Evolutionary conservation across 1,140 invertebrate genomes (phyloP), one percentile per base, ranked within the genome.

Genomic region (Drosophila santomea): DNA sequence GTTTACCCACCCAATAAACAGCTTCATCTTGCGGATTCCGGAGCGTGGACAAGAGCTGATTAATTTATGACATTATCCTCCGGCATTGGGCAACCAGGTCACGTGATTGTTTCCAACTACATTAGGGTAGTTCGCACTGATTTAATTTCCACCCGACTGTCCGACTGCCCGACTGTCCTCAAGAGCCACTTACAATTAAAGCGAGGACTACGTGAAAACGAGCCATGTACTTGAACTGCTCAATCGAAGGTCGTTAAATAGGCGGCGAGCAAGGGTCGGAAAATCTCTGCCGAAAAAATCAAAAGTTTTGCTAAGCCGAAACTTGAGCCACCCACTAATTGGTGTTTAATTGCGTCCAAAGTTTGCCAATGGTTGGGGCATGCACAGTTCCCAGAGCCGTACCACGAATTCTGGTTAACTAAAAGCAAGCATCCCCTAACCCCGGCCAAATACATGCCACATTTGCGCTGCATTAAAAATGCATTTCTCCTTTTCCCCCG

Each of bases 401-500:
- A 45, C 50, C 45, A 59, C 67, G 57, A 58, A 25, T 67, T 66
- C 43, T 60, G 59, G 58, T 68, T 74, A 80, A 68, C 68, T 74
- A 68, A 60, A 63, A 69, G 59, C 51, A 68, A 66, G 67, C 41
- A 50, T 57, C 25, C 63, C 51, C 55, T 76, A 66, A 75, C 61
- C 39, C 72, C 60, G 44, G 50, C 66, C 62, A 73, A 76, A 57
- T 63, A 83, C 59, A 88, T 83, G 84, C 79, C 71, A 77, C 83
- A 89, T 83, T 86, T 89, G 67, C 84, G 79, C 79, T 83, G 79
- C 83, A 89, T 86, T 86, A 88, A 86, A 86, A 86, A 86, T 74
- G 75, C 83, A 86, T 86, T 86, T 83, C 61, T 71, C 85, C 80
- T 57, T 48, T 55, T 74, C 85, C 74, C 60, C 56, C 52, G 48